phyloP scores from a whole-genome alignment of 2,113 vertebrate genomes.

The Tauraco erythrolophus region DNA sequence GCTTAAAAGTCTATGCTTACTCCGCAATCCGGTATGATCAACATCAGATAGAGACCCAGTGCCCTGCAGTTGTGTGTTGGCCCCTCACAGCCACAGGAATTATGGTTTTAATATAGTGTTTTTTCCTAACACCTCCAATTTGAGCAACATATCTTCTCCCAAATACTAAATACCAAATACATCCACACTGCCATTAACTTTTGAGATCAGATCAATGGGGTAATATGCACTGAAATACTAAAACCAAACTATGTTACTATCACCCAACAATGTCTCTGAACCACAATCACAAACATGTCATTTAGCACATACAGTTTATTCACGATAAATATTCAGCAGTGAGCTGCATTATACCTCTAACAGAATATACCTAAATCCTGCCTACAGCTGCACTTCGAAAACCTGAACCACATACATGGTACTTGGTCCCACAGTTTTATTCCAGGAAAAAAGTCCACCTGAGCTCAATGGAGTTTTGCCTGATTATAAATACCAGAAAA shows the following conservation, averaged over 20 bases:
- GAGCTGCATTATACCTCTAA: neutral
- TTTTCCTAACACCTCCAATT: neutral
- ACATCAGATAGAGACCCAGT: neutral
- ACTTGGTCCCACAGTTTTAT: neutral
- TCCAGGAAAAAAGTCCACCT: neutral
- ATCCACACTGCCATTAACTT: neutral
- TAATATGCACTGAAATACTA: neutral
- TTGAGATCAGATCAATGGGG: neutral
- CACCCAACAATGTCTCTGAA: neutral
- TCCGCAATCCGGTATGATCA: neutral
- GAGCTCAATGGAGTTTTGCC: neutral
- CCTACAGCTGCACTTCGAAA: neutral
- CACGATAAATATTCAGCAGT: neutral
- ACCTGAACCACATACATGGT: neutral
- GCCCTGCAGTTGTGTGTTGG: neutral
- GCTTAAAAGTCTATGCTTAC: neutral
- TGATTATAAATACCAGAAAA: neutral
- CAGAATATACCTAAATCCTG: neutral
- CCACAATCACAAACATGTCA: neutral
- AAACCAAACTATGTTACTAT: neutral
- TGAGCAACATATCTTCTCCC: neutral
- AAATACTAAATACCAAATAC: neutral
- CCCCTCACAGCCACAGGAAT: neutral
- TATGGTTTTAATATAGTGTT: accelerated
- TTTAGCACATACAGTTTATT: neutral